Base-by-base conservation (phyloP, 2,797 vertebrate species). In the Peromyscus aztecus region DNA sequence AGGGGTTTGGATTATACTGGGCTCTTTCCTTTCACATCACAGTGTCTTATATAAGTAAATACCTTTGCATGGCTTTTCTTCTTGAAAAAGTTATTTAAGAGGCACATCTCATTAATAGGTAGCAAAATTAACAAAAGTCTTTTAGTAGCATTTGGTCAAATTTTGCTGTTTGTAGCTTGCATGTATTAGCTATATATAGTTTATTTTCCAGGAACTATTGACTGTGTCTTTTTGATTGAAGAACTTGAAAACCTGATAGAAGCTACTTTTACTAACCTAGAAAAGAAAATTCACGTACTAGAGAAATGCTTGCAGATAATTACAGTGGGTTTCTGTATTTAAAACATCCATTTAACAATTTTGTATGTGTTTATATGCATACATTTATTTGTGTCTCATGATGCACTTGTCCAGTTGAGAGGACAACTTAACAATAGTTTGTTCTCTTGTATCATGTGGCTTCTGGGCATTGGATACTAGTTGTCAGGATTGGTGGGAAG, bases 61-160 rank as follows among this genome's bases (percentile, higher is more conserved):
- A 83, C 6, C 12, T 73, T 40, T 73, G 24, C 8, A 40, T 86
- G 76, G 84, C 83, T 88, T 73, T 40, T 73, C 16, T 71, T 71
- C 46, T 52, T 94, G 63, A 80, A 77, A 78, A 77, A 78, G 49
- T 4, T 91, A 59, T 16, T 40, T 29, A 86, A 9, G 14, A 63
- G 63, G 31, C 34, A 65, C 43, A 93, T 93, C 49, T 40, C 13
- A 29, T 90, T 92, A 78, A 23, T 83, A 4, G 40, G 14, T 27
- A 89, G 55, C 71, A 52, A 78, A 89, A 57, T 89, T 85, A 16
- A 75, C 83, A 24, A 4, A 71, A 43, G 55, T 21, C 23, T 82
- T 93, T 95, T 83, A 46, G 21, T 92, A 69, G 75, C 59, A 81
- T 21, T 88, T 21, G 80, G 46, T 52, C 81, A 96, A 94, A 90